Base-by-base conservation (phyloP, 2,888 invertebrate genomes). In the Sicus ferrugineus region DNA sequence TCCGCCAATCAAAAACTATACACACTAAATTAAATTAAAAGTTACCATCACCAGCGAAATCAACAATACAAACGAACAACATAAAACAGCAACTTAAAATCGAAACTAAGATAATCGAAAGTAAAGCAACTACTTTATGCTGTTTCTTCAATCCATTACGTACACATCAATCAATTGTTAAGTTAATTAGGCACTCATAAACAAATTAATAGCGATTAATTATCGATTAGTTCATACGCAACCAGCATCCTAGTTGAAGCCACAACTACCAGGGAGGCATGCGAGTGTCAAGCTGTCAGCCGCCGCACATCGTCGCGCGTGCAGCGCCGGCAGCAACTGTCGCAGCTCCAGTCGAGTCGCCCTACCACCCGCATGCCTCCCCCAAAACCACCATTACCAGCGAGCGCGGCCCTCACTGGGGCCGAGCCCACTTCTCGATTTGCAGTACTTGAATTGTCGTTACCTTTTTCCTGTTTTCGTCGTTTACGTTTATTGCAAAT, bases 381-480 rank as follows among this genome's bases (percentile, higher is more conserved):
- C 3, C 19, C 31, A 52, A 46, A 48, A 42, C 48, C 19, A 48
- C 48, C 16, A 63, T 48, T 23, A 63, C 48, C 26, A 56, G 16
- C 56, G 11, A 66, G 19, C 9, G 23, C 50, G 19, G 26, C 9
- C 21, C 6, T n/a, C 16, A 28, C 30, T 30, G 6, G 28, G 16
- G 0, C 16, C 11, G 30, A 16, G 11, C 30, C 4, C 38, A 38
- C 16, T 61, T 42, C 26, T 16, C 5, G 21, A 3, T 59, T 28
- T 19, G 14, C 38, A 23, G 23, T 42, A 23, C 46, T 28, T 54
- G 54, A 30, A 54, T 61, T 46, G 58, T 79, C 81, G 88, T 88
- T 89, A 97, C 97, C 97, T 94, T 97, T 96, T 88, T 96, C 96
- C 88, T 96, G 96, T 91, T 96, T 96, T 89, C 96, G 93, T 82